Evolutionary conservation across 2,797 vertebrate species (phyloP), one percentile per base, ranked within the genome.

Genomic region (Odontamblyopus lacepedii): DNA sequence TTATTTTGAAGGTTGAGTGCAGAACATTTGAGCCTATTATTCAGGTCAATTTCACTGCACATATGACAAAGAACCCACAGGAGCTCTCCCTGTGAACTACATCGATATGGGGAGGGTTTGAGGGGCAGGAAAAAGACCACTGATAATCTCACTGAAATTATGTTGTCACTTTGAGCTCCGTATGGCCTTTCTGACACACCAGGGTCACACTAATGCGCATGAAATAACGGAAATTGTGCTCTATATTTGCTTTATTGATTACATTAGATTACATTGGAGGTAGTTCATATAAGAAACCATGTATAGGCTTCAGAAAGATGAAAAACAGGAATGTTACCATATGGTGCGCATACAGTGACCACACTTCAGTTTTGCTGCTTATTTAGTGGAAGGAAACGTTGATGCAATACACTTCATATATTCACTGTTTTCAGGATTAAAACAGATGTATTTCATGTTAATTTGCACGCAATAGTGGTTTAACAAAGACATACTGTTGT

Each of bases 111-210:
- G 73, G 70, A 74, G 27, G 71, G 64, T 61, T 63, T 84, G 55
- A 87, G 76, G 87, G 76, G 62, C 72, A 75, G 74, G 85, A 75
- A 76, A 75, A 73, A 78, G 72, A 76, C 89, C 69, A 51, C 78
- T 70, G 77, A 62, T 78, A 75, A 83, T 82, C 71, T 78, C 67
- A 66, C 76, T 35, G 80, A 90, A 90, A 90, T 90, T 6, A 87
- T 86, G 51, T 74, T 85, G 75, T 90, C 73, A 84, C 63, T 86
- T 87, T 41, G 76, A 69, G 71, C 77, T 63, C 73, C 55, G 27
- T 1, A 16, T 74, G 76, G 48, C 70, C 53, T 78, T 70, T 76
- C 76, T 77, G 72, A 81, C 78, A 80, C 80, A 69, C 69, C 61
- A 73, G 64, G 72, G 64, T 76, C 69, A 70, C 69, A 72, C 69